phyloP scores from a whole-genome alignment of 2,888 invertebrate species.

The Laothoe populi region DNA sequence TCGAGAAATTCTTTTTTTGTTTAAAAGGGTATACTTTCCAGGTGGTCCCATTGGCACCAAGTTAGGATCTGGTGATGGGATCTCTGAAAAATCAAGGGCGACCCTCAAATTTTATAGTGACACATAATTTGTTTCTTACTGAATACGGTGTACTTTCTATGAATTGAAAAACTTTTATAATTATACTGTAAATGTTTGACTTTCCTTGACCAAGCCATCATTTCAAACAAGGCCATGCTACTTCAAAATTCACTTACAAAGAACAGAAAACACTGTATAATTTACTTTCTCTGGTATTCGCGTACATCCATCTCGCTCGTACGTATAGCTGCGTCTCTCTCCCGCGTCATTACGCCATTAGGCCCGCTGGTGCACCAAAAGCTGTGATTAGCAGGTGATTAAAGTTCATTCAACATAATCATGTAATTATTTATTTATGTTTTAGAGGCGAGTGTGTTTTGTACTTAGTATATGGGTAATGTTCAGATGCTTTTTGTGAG shows the following conservation, averaged over 20 bases:
- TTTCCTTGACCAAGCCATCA: neutral
- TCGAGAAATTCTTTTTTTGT: no score
- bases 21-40: no score
- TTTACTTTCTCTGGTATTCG: conserved; percentile 24
- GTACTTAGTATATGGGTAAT: conserved; percentile 54
- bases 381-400: conserved; percentile 81
- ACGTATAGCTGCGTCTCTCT: conserved; percentile 49
- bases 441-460: conserved; percentile 79
- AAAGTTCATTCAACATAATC: conserved; percentile 81
- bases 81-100: no score
- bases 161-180: no score
- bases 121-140: no score
- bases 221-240: no score
- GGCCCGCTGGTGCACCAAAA: conserved; percentile 64
- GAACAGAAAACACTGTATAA: conserved; percentile 5
- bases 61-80: no score
- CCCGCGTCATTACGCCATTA: conserved; percentile 78
- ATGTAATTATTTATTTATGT: conserved; percentile 83
- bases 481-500: conserved; percentile 39
- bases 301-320: conserved; percentile 42
- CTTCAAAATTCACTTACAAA: conserved; percentile 9
- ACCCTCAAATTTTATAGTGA: no score
- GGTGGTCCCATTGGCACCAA: no score
- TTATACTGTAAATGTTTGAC: no score
- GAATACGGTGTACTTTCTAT: no score